phyloP scores from a whole-genome alignment of 1,140 invertebrate species.

The Uloborus diversus region DNA sequence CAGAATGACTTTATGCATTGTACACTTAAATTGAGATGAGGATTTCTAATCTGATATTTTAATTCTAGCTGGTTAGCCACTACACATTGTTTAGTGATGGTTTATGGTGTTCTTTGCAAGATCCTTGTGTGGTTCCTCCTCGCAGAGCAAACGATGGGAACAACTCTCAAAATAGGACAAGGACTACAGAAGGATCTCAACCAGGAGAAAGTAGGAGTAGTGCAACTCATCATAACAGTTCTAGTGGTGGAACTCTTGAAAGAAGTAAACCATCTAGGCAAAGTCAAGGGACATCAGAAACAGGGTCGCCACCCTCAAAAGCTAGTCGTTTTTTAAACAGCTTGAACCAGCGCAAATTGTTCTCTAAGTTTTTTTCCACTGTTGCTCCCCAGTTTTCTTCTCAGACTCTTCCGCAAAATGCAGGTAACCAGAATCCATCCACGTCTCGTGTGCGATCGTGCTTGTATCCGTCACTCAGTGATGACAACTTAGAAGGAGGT shows the following conservation, averaged over 20 bases:
- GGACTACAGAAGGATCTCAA: constrained; percentile 12
- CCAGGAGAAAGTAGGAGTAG: constrained; percentile 7
- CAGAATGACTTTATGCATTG: too few relatives aligned
- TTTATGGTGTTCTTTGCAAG: constrained; percentile 61
- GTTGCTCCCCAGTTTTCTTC: constrained; percentile 51
- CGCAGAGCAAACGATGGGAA: constrained; percentile 9
- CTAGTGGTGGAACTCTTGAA: constrained; percentile 33
- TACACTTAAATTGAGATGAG: too few relatives aligned
- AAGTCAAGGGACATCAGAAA: constrained; percentile 16
- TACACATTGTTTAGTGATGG: constrained; percentile 62
- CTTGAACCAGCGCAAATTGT: constrained; percentile 43
- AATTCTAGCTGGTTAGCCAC: constrained; percentile 61
- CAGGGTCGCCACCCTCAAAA: constrained; percentile 25
- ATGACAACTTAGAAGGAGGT: constrained; percentile 46
- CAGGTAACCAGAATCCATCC: constrained; percentile 21
- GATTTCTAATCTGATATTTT: too few relatives aligned
- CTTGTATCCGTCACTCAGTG: constrained; percentile 41
- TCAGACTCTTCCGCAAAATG: constrained; percentile 40
- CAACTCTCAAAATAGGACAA: constrained; percentile 1
- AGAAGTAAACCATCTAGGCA: constrained; percentile 18
- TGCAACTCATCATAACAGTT: constrained; percentile 18
- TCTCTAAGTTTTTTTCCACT: constrained; percentile 52
- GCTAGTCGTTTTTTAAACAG: constrained; percentile 43
- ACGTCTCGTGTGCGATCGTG: constrained; percentile 8
- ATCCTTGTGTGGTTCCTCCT: constrained; percentile 58